Evolutionary conservation across 2,888 invertebrate species (phyloP).

Genomic region (Xanthorhoe spadicearia): DNA sequence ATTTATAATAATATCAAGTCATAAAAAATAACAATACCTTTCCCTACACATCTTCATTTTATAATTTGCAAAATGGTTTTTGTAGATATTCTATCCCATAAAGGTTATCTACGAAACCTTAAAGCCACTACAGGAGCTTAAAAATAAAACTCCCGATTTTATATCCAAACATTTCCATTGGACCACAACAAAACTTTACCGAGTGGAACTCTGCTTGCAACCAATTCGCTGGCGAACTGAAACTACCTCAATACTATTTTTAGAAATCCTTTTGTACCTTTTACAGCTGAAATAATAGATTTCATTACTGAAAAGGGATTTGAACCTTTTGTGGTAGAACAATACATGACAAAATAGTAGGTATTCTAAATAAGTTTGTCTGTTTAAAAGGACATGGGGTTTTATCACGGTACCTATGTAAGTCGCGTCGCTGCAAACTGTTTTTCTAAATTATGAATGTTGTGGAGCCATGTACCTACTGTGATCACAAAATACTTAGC

Average conservation of each 20-base stretch:
- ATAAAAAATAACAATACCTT: too few species aligned
- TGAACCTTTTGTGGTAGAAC: not conserved
- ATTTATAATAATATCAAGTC: too few species aligned
- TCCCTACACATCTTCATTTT: too few species aligned
- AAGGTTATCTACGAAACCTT: conserved; percentile 22
- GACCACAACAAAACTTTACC: conserved; percentile 27
- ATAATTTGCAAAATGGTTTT: too few species aligned
- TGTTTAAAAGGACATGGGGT: not conserved
- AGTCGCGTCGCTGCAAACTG: too few species aligned
- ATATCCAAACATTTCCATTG: conserved; percentile 35
- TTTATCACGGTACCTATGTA: too few species aligned
- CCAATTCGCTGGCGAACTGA: conserved; percentile 12
- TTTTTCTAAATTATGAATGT: too few species aligned
- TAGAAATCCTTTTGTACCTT: conserved; percentile 8
- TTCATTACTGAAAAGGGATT: not conserved
- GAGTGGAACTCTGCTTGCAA: conserved; percentile 22
- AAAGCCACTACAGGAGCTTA: conserved; percentile 10
- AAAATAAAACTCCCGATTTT: conserved; percentile 29
- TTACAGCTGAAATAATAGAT: conserved; percentile 5
- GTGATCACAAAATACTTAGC: too few species aligned
- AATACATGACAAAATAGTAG: not conserved
- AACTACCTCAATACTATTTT: conserved; percentile 16
- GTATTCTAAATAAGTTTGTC: not conserved
- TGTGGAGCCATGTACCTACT: too few species aligned
- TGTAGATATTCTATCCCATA: conserved; percentile 9